Evolutionary conservation across 2,888 invertebrate species (phyloP).

Genomic region (Caenorhabditis sp.): DNA sequence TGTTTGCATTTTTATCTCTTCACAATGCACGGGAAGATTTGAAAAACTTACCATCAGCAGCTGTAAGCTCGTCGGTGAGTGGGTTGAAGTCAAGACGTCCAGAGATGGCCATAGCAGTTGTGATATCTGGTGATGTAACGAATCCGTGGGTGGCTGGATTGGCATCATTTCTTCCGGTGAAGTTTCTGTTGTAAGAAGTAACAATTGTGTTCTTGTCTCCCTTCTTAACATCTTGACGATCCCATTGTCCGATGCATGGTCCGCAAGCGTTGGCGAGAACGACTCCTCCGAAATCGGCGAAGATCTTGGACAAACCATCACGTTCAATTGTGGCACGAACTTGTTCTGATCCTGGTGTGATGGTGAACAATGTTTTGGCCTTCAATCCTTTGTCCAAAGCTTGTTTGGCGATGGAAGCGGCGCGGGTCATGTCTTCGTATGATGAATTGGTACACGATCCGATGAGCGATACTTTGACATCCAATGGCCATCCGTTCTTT

Average conservation of each 20-base stretch:
- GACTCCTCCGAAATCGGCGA: slow-evolving; percentile 88
- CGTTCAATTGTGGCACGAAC: slow-evolving; percentile 97
- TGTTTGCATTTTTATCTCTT: no score
- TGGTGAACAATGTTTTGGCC: slow-evolving; percentile 92
- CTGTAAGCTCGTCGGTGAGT: slow-evolving; percentile 84
- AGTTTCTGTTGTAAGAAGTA: slow-evolving; percentile 98
- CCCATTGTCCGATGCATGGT: slow-evolving; percentile 98
- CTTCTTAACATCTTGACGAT: slow-evolving; percentile 93
- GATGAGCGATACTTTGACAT: slow-evolving; percentile 89
- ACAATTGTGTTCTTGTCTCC: slow-evolving; percentile 99
- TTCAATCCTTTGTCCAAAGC: slow-evolving; percentile 82
- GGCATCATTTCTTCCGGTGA: slow-evolving; percentile 78
- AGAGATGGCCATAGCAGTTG: slow-evolving; percentile 90
- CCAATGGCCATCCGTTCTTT: slow-evolving; percentile 90
- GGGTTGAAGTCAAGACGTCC: slow-evolving; percentile 91
- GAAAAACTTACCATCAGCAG: slow-evolving; percentile 74
- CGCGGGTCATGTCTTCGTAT: slow-evolving; percentile 98
- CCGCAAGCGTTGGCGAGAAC: slow-evolving; percentile 97
- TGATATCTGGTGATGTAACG: slow-evolving; percentile 95
- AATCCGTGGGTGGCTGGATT: slow-evolving; percentile 88
- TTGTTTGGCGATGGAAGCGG: slow-evolving; percentile 91
- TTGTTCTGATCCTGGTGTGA: slow-evolving; percentile 87
- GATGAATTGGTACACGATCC: slow-evolving; percentile 99
- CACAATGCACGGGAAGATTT: no score
- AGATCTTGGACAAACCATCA: slow-evolving; percentile 80